These are phyloP conservation scores for Nomada goodeniana DNA, from an alignment of 2,888 invertebrate species.

Conservation along the genomic window DNA sequence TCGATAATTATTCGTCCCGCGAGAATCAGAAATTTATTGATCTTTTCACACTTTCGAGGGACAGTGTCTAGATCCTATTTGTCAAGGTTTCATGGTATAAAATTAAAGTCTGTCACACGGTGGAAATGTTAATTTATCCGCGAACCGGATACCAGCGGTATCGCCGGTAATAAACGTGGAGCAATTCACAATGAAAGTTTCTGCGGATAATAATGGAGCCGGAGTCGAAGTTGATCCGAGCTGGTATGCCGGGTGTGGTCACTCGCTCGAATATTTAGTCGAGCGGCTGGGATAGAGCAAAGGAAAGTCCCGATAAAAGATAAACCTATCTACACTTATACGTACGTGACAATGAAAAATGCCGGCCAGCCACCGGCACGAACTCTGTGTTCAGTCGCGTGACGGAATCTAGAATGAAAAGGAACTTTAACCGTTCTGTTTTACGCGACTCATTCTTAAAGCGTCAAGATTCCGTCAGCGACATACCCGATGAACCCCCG, in stretches of 20 bases:
- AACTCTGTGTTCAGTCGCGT: constrained; percentile 50
- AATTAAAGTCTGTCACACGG: constrained; percentile 27
- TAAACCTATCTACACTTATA: constrained; percentile 69
- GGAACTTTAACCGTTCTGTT: constrained; percentile 35
- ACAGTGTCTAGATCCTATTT: background rate
- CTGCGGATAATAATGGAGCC: constrained; percentile 68
- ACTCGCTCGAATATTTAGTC: constrained; percentile 65
- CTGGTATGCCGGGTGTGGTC: constrained; percentile 80
- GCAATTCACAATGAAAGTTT: constrained; percentile 70
- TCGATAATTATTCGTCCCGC: no score
- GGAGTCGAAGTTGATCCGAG: constrained; percentile 38
- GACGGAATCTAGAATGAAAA: constrained; percentile 60
- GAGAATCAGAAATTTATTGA: no score
- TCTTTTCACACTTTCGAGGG: no score
- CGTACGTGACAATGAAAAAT: constrained; percentile 65
- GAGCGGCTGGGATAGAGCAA: constrained; percentile 56
- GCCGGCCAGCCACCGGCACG: constrained; percentile 41
- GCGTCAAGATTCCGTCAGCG: background rate
- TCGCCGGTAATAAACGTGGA: constrained; percentile 51
- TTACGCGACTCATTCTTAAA: constrained; percentile 39
- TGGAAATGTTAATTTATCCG: constrained; percentile 55
- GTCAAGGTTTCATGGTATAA: constrained; percentile 41
- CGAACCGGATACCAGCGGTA: constrained; percentile 50
- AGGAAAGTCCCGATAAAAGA: constrained; percentile 77
- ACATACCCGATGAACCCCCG: background rate